These are phyloP conservation scores for Zeuzera pyrina DNA, from an alignment of 2,888 invertebrate species.

Conservation along the genomic window DNA sequence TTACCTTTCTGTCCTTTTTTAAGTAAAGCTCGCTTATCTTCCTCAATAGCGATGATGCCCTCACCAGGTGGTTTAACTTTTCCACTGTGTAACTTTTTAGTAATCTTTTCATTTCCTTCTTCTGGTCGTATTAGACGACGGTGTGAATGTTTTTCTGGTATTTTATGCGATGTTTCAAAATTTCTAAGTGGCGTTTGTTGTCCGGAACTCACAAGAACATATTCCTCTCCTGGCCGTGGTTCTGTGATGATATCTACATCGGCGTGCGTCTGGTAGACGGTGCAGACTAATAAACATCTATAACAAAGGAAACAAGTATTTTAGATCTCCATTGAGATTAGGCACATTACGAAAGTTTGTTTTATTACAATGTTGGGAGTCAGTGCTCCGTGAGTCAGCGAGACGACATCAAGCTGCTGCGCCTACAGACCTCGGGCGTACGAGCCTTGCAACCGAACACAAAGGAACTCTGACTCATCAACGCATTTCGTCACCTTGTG, in stretches of 20 bases:
- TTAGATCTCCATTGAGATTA: slow-evolving; percentile 21
- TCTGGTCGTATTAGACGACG: slow-evolving; percentile 45
- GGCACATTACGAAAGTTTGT: slow-evolving; percentile 1
- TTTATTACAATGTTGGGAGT: slow-evolving; percentile 36
- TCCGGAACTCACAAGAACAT: slow-evolving; percentile 75
- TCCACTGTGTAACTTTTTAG: slow-evolving; percentile 45
- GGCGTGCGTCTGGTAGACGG: slow-evolving; percentile 49
- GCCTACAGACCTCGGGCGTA: slow-evolving; percentile 26
- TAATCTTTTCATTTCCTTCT: slow-evolving; percentile 60
- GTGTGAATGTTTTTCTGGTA: slow-evolving; percentile 67
- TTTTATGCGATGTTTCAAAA: slow-evolving; percentile 83
- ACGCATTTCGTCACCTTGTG: slow-evolving; percentile 41
- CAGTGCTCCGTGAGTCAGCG: slow-evolving; percentile 53
- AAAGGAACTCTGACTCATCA: slow-evolving; percentile 50
- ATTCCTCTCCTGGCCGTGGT: slow-evolving; percentile 77
- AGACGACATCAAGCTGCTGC: slow-evolving; percentile 45
- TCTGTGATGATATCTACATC: slow-evolving; percentile 76
- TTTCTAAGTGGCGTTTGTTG: slow-evolving; percentile 58
- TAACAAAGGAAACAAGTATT: slow-evolving; percentile 38
- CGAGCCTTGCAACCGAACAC: slow-evolving; percentile 22
- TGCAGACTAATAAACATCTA: slow-evolving; percentile 68
- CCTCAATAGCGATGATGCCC: slow-evolving; percentile 62
- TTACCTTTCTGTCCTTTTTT: slow-evolving; percentile 55
- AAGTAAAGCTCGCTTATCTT: slow-evolving; percentile 48
- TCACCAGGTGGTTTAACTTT: slow-evolving; percentile 51